phyloP scores from a whole-genome alignment of 2,888 invertebrate genomes.

The Tenthredo livida region DNA sequence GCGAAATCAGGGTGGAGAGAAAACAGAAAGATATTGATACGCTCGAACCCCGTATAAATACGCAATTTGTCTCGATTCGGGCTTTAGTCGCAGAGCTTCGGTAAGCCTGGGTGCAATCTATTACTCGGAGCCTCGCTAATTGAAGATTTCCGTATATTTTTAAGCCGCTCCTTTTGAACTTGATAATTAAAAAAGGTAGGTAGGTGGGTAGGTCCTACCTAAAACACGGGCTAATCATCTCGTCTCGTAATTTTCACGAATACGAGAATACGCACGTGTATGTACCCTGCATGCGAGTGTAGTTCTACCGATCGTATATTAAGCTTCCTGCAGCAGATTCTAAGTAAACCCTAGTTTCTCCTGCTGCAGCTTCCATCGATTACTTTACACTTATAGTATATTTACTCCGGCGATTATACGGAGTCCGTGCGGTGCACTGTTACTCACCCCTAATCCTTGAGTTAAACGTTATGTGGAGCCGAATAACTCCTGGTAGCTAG shows the following conservation, averaged over 20 bases:
- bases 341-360: background rate
- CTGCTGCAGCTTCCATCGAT: slow-evolving; percentile 29
- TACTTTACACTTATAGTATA: slow-evolving; percentile 31
- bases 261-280: too few relatives aligned
- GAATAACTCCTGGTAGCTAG: background rate
- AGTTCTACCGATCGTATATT: background rate
- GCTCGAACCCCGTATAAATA: slow-evolving; percentile 51
- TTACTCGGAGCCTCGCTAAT: slow-evolving; percentile 20
- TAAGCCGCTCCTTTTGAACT: background rate
- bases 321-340: background rate
- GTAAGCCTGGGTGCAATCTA: slow-evolving; percentile 32
- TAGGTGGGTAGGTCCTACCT: too few relatives aligned
- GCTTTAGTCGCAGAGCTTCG: slow-evolving; percentile 31
- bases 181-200: background rate
- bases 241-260: background rate
- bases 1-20: background rate
- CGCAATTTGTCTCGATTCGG: slow-evolving; percentile 54
- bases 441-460: slow-evolving; percentile 23
- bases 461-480: background rate
- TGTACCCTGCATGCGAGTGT: too few relatives aligned
- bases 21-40: slow-evolving; percentile 53
- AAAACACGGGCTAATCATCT: background rate
- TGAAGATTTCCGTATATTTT: slow-evolving; percentile 12
- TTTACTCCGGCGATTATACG: slow-evolving; percentile 29
- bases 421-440: background rate